These are phyloP conservation scores for Alsophila aescularia DNA, from an alignment of 2,888 invertebrate species.

Conservation along the genomic window DNA sequence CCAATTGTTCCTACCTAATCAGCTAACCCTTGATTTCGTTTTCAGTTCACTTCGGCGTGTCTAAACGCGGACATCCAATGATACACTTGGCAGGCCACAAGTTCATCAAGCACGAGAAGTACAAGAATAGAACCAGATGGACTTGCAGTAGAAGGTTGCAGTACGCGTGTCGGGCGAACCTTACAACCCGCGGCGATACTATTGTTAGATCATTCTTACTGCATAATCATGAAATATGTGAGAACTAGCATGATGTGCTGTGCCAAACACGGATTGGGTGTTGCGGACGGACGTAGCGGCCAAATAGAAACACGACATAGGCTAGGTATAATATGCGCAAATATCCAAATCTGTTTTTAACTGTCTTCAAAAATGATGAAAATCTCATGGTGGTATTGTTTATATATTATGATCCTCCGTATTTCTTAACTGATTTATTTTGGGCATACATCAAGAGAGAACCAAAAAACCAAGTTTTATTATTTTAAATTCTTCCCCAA, in stretches of 20 bases:
- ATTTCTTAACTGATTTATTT: too few species aligned
- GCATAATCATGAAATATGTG: constrained; percentile 62
- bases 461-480: too few species aligned
- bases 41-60: constrained; percentile 71
- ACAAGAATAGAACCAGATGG: constrained; percentile 72
- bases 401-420: too few species aligned
- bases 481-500: too few species aligned
- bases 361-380: too few species aligned
- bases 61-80: constrained; percentile 68
- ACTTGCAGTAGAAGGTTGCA: constrained; percentile 69
- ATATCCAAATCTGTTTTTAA: too few species aligned
- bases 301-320: too few species aligned
- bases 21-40: constrained; percentile 15
- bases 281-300: too few species aligned
- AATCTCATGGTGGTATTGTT: too few species aligned
- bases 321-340: too few species aligned
- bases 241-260: constrained; percentile 5
- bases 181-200: constrained; percentile 57
- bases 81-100: constrained; percentile 65
- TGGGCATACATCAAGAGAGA: too few species aligned
- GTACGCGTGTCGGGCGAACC: constrained; percentile 66
- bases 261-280: background rate
- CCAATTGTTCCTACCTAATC: background rate
- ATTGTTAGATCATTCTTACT: constrained; percentile 65
- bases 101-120: constrained; percentile 75